Percentiles rank a stretch among this genome's conserved stretches.
phyloP scores from a whole-genome alignment of 92 coral and sea anemone species.

The Porites cylindrica region DNA sequence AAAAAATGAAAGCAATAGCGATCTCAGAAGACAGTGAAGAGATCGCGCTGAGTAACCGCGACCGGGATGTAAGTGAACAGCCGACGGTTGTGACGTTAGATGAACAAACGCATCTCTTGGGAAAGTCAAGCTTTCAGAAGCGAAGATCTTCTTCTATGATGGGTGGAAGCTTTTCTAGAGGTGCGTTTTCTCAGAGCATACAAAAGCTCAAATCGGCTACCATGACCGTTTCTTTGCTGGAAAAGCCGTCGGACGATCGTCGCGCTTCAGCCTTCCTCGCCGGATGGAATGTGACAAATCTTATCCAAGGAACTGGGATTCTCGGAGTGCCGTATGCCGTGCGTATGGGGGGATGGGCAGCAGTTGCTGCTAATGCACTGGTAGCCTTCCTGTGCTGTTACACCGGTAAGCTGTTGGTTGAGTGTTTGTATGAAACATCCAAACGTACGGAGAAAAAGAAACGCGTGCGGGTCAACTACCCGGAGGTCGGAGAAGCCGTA shows the following conservation, averaged over 20 bases:
- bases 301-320: slow-evolving; percentile 86
- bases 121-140: not conserved
- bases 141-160: not conserved
- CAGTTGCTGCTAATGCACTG: slow-evolving; percentile 66
- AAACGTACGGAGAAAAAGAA: slow-evolving; percentile 71
- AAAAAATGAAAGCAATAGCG: not conserved
- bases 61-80: not conserved
- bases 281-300: slow-evolving; percentile 87
- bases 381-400: slow-evolving; percentile 81
- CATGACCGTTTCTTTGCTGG: slow-evolving; percentile 75
- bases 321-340: slow-evolving; percentile 87
- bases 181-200: slow-evolving; percentile 64
- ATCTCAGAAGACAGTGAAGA: slow-evolving; percentile 14
- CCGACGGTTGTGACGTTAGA: slow-evolving; percentile 31
- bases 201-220: slow-evolving; percentile 64
- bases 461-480: slow-evolving; percentile 80
- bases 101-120: slow-evolving; percentile 38
- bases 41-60: slow-evolving; percentile 20
- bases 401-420: slow-evolving; percentile 81
- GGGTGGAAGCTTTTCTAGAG: slow-evolving; percentile 17
- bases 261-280: slow-evolving; percentile 84
- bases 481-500: slow-evolving; percentile 87
- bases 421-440: slow-evolving; percentile 76
- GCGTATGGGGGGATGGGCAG: slow-evolving; percentile 88
- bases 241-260: slow-evolving; percentile 80